Conservation (phyloP, 2,888 invertebrate species). For the Neoitamus cyanurus region DNA sequence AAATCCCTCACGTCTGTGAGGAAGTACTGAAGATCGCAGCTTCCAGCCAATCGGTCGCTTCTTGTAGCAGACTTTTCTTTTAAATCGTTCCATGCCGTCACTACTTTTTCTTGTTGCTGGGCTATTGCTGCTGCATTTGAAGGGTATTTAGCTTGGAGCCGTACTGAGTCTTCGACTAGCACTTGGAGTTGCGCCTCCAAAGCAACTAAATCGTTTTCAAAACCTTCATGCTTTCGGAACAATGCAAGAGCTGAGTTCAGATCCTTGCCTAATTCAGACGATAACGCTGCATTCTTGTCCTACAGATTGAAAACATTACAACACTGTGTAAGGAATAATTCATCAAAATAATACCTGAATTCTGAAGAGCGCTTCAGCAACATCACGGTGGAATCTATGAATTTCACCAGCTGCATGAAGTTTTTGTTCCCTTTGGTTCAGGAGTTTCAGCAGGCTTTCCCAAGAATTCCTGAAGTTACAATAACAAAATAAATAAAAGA, state of each 20-base stretch:
- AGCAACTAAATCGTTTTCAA: slow-evolving; percentile 92
- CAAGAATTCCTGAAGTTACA: slow-evolving; percentile 75
- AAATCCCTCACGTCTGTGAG: slow-evolving; percentile 87
- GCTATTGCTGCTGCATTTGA: slow-evolving; percentile 92
- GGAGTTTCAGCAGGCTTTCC: slow-evolving; percentile 87
- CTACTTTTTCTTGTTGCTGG: slow-evolving; percentile 85
- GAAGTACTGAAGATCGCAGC: slow-evolving; percentile 90
- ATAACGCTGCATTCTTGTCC: slow-evolving; percentile 88
- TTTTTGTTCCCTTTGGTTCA: slow-evolving; percentile 86
- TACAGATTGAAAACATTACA: neutral
- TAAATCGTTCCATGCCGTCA: slow-evolving; percentile 87
- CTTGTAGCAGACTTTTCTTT: slow-evolving; percentile 85
- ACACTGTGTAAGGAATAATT: neutral
- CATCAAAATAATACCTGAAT: slow-evolving; percentile 70
- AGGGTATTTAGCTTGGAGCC: slow-evolving; percentile 88
- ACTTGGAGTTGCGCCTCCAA: slow-evolving; percentile 92
- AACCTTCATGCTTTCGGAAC: slow-evolving; percentile 88
- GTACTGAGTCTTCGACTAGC: slow-evolving; percentile 90
- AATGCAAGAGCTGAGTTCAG: slow-evolving; percentile 86
- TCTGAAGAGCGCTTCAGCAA: slow-evolving; percentile 87
- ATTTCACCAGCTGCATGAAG: slow-evolving; percentile 96
- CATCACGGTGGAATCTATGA: slow-evolving; percentile 96
- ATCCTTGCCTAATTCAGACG: slow-evolving; percentile 83
- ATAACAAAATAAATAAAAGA: neutral
- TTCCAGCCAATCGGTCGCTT: slow-evolving; percentile 83